phyloP scores from a whole-genome alignment of 2,797 vertebrate genomes.

The Adelosebastes latens region DNA sequence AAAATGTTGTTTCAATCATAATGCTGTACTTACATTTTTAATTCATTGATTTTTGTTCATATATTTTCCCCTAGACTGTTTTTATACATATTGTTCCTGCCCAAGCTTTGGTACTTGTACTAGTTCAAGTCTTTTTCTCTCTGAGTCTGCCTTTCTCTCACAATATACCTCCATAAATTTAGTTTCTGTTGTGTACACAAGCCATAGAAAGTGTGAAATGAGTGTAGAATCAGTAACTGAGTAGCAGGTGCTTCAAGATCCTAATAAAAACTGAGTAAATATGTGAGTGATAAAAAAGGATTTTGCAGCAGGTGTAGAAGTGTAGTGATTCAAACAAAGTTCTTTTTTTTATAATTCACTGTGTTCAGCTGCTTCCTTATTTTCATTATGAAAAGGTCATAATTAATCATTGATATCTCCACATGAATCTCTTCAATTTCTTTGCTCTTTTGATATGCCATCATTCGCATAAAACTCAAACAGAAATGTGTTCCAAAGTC shows the following conservation, averaged over 20 bases:
- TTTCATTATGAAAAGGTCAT: conserved; percentile 35
- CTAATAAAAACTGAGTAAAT: conserved; percentile 19
- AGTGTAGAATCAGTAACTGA: conserved; percentile 3
- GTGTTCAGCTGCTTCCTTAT: not conserved
- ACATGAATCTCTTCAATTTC: not conserved
- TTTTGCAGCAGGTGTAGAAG: conserved; percentile 6
- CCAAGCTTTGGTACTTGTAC: not conserved
- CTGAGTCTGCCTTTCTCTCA: not conserved
- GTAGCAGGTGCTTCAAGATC: conserved; percentile 1
- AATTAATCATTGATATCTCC: conserved; percentile 25
- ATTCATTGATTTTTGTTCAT: too few relatives aligned
- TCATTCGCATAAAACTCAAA: conserved; percentile 30
- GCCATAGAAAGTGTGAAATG: not conserved
- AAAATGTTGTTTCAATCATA: not conserved
- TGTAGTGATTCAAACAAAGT: conserved; percentile 2
- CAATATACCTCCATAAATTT: not conserved
- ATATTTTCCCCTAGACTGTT: not conserved
- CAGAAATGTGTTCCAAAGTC: conserved; percentile 9
- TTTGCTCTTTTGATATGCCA: not conserved
- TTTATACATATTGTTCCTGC: not conserved
- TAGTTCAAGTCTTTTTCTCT: not conserved
- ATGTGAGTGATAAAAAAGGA: not conserved
- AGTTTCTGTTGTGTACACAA: not conserved
- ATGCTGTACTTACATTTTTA: not conserved
- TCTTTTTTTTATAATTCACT: not conserved